phyloP scores from a whole-genome alignment of 2,888 invertebrate species.

The Melanotus villosus region DNA sequence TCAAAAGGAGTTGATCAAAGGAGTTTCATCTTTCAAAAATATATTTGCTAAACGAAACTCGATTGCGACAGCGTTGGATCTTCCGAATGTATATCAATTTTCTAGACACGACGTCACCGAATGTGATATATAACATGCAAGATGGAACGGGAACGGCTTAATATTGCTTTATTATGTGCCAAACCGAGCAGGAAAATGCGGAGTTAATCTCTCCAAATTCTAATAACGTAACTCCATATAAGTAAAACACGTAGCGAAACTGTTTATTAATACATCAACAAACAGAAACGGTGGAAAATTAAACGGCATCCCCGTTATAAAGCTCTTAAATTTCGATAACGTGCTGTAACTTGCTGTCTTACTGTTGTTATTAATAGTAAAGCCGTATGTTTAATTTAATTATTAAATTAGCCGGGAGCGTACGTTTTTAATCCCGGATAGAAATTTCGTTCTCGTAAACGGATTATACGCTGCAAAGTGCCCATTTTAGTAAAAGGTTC shows the following conservation, averaged over 20 bases:
- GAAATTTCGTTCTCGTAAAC: conserved; percentile 1
- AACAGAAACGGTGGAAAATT: conserved; percentile 1
- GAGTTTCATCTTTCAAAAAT: conserved; percentile 21
- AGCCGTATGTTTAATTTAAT: background rate
- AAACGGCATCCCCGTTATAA: background rate
- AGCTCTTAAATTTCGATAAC: conserved; percentile 2
- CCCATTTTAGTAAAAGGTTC: conserved; percentile 16
- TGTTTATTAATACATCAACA: conserved; percentile 12
- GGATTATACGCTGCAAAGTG: conserved; percentile 18
- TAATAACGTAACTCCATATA: conserved; percentile 11
- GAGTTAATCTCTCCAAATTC: conserved; percentile 18
- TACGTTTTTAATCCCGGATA: conserved; percentile 14
- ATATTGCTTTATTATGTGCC: conserved; percentile 28
- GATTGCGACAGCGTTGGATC: conserved; percentile 11
- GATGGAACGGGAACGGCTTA: conserved; percentile 26
- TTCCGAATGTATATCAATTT: conserved; percentile 16
- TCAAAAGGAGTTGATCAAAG: conserved; percentile 15
- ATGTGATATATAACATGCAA: conserved; percentile 29
- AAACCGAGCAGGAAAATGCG: conserved; percentile 13
- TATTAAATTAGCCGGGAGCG: background rate
- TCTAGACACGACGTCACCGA: conserved; percentile 11
- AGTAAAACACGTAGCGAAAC: conserved; percentile 5
- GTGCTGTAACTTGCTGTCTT: too few relatives aligned
- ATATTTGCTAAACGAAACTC: conserved; percentile 26
- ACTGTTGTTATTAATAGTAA: too few relatives aligned